A percentile compares a stretch with the other conserved stretches of the same genome.
phyloP scores from a whole-genome alignment of 1,140 invertebrate species.

The Drosophila auraria region DNA sequence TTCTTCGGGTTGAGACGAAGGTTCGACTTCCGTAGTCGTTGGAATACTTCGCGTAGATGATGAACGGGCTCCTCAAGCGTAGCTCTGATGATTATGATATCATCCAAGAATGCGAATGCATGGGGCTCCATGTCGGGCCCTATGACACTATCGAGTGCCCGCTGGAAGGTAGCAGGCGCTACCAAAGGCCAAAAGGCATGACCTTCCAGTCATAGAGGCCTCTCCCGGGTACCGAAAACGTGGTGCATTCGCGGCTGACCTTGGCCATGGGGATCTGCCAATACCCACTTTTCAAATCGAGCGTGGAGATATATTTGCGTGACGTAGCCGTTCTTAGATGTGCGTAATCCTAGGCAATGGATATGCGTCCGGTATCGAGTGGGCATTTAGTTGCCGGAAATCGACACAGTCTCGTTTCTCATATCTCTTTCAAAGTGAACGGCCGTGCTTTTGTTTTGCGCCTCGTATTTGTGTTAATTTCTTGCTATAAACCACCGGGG shows the following conservation, averaged over 20 bases:
- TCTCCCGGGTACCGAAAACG: background rate
- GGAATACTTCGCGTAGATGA: conserved; percentile 2
- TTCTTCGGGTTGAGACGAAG: background rate
- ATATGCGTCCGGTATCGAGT: no score
- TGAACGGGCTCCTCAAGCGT: conserved; percentile 18
- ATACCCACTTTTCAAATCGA: no score
- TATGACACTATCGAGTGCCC: conserved; percentile 73
- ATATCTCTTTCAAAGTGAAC: no score
- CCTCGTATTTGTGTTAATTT: no score
- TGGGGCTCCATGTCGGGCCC: conserved; percentile 47
- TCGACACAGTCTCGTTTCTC: no score
- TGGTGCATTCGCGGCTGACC: no score
- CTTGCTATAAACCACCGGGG: no score
- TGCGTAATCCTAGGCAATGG: no score
- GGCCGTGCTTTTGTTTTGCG: no score
- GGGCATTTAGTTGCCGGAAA: no score
- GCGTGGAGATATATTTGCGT: background rate
- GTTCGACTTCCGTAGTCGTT: background rate
- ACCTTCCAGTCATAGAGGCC: conserved; percentile 8
- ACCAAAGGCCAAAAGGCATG: conserved; percentile 11
- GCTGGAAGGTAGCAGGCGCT: conserved; percentile 83
- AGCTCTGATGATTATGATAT: conserved; percentile 69
- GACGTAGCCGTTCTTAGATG: background rate
- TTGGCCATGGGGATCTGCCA: no score
- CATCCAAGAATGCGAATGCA: conserved; percentile 40